Percentiles rank a stretch among this genome's conserved stretches.
These are phyloP conservation scores for Sphecodes monilicornis DNA, from an alignment of 2,888 invertebrate species.

Conservation along the genomic window DNA sequence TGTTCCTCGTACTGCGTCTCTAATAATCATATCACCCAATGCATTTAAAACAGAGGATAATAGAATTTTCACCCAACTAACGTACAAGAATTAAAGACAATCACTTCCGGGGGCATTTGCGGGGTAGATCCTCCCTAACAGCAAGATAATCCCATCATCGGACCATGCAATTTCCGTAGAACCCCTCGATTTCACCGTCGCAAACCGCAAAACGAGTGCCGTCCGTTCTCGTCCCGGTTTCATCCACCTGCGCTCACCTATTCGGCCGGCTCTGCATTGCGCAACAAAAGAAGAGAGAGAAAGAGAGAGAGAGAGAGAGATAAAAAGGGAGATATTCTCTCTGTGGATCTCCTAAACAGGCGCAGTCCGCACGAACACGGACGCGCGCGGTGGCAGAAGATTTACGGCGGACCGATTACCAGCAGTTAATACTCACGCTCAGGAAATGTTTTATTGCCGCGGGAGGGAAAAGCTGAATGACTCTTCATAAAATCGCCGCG, in stretches of 20 bases:
- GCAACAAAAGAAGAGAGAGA: conserved; percentile 15
- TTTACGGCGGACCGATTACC: conserved; percentile 41
- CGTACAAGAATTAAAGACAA: neutral
- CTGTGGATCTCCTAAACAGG: conserved; percentile 36
- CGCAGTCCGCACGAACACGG: conserved; percentile 17
- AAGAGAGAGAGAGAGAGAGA: too few species aligned
- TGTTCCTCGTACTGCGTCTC: too few species aligned
- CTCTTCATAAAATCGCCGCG: conserved; percentile 53
- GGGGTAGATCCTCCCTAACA: neutral
- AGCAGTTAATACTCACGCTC: conserved; percentile 32
- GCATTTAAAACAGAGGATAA: too few species aligned
- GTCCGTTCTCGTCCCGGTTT: neutral
- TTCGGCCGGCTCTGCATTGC: neutral
- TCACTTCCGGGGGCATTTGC: neutral
- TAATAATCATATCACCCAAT: too few species aligned
- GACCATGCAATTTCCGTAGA: neutral
- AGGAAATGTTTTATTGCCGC: conserved; percentile 53
- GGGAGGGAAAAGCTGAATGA: conserved; percentile 53
- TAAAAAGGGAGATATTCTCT: neutral
- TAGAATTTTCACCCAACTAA: too few species aligned
- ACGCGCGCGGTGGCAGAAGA: conserved; percentile 31
- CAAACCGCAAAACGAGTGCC: neutral
- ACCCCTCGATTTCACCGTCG: neutral
- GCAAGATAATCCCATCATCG: neutral
- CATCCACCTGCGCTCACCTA: conserved; percentile 33